Evolutionary conservation across 2,113 vertebrate genomes (phyloP).

Genomic region (human (Homo sapiens)): DNA sequence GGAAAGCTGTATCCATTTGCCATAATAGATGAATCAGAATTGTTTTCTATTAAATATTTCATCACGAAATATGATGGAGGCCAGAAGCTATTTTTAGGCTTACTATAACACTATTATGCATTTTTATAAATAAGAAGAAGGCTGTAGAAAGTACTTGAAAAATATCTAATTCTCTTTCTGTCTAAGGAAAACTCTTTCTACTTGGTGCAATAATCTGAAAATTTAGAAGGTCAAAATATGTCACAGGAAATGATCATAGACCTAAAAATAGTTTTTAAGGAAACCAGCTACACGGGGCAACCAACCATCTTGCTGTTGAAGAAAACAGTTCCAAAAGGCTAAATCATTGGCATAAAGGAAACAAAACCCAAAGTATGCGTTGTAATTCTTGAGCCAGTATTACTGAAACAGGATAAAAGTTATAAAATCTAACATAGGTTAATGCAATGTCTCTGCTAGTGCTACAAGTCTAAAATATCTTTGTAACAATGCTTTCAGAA

Average conservation of each 20-base stretch:
- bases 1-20: slow-evolving; percentile 14
- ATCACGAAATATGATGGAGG: slow-evolving; percentile 30
- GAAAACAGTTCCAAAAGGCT: slow-evolving; percentile 56
- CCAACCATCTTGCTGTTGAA: slow-evolving; percentile 47
- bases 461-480: not conserved
- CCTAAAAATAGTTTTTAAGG: slow-evolving; percentile 66
- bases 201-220: slow-evolving; percentile 76
- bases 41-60: not conserved
- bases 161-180: slow-evolving; percentile 37
- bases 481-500: slow-evolving; percentile 65
- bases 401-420: slow-evolving; percentile 46
- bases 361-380: not conserved
- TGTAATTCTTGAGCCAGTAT: slow-evolving; percentile 66
- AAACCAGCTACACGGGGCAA: slow-evolving; percentile 49
- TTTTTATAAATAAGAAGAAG: slow-evolving; percentile 51
- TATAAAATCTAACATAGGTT: not conserved
- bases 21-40: not conserved
- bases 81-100: slow-evolving; percentile 53
- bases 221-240: slow-evolving; percentile 56
- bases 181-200: slow-evolving; percentile 67
- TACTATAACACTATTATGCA: slow-evolving; percentile 52
- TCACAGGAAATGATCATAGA: slow-evolving; percentile 61
- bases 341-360: slow-evolving; percentile 37
- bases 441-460: not conserved
- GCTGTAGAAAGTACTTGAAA: slow-evolving; percentile 72